Percentiles rank a stretch among this genome's conserved stretches.
These are phyloP conservation scores for Anarsia innoxiella DNA, from an alignment of 2,888 invertebrate genomes.

Conservation along the genomic window DNA sequence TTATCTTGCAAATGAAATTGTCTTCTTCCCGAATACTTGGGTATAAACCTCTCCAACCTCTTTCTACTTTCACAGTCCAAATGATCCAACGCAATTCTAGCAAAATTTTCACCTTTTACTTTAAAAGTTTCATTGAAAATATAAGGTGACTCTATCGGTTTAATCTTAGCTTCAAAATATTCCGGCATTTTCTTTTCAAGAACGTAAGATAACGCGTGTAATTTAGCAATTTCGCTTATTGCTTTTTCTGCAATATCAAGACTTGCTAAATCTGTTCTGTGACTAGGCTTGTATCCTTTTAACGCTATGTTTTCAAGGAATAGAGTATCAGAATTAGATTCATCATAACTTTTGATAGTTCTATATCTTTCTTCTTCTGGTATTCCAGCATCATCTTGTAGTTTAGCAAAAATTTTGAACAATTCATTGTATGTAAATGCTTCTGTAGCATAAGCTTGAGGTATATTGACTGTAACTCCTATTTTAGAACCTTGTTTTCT, in stretches of 20 bases:
- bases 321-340: slow-evolving; percentile 21
- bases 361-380: slow-evolving; percentile 21
- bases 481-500: slow-evolving; percentile 19
- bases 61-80: not conserved
- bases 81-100: not conserved
- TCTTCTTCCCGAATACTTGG: not conserved
- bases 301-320: slow-evolving; percentile 28
- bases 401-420: slow-evolving; percentile 19
- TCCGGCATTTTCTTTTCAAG: slow-evolving; percentile 21
- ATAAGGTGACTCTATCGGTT: not conserved
- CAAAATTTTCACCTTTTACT: not conserved
- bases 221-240: slow-evolving; percentile 27
- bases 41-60: not conserved
- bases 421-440: slow-evolving; percentile 31
- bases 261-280: slow-evolving; percentile 23
- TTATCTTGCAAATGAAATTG: too few species aligned
- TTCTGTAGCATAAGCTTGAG: slow-evolving; percentile 27
- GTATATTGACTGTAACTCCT: slow-evolving; percentile 19
- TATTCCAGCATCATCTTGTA: slow-evolving; percentile 24
- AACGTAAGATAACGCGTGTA: slow-evolving; percentile 29
- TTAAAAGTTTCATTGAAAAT: not conserved
- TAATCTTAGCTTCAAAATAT: slow-evolving; percentile 7
- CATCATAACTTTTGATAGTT: slow-evolving; percentile 21
- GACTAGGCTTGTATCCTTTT: slow-evolving; percentile 26
- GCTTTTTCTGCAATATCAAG: slow-evolving; percentile 26